These are phyloP conservation scores for Brachionus asplanchnoidis DNA, from an alignment of 1,140 invertebrate genomes.

Conservation along the genomic window DNA sequence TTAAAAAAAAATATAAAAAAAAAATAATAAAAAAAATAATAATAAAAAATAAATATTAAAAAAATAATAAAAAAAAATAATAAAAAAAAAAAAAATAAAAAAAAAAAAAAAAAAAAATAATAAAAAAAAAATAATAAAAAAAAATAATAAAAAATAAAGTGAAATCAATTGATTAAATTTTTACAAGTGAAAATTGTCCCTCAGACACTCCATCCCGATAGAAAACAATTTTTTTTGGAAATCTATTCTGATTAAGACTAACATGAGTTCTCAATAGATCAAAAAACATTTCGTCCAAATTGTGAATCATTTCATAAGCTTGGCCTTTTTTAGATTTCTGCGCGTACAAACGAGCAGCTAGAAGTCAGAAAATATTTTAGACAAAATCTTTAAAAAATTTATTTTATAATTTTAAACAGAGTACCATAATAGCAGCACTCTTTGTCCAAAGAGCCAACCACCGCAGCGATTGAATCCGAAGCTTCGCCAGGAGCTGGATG, in stretches of 20 bases:
- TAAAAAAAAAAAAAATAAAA: too few species aligned
- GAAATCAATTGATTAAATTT: neutral
- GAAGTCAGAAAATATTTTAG: neutral
- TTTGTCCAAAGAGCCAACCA: conserved; percentile 44
- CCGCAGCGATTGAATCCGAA: conserved; percentile 95
- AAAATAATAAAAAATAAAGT: neutral
- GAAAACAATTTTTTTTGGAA: conserved; percentile 37
- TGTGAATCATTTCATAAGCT: conserved; percentile 36
- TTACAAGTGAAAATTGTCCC: conserved; percentile 66
- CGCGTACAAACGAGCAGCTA: neutral
- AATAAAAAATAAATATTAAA: neutral
- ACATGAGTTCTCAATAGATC: neutral
- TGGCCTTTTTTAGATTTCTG: conserved; percentile 25
- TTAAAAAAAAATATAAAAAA: too few species aligned
- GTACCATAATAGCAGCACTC: conserved; percentile 38
- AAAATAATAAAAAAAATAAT: too few species aligned
- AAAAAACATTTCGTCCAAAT: conserved; percentile 32
- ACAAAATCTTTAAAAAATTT: neutral
- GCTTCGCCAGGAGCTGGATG: conserved; percentile 98
- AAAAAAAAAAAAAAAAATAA: too few species aligned
- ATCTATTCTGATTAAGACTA: neutral
- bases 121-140: too few species aligned
- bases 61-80: too few species aligned
- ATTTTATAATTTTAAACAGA: neutral
- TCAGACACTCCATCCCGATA: conserved; percentile 75